Evolutionary conservation across 2,888 invertebrate genomes (phyloP), one percentile per base, ranked within the genome.

Genomic region (Pseudanteris insignis): DNA sequence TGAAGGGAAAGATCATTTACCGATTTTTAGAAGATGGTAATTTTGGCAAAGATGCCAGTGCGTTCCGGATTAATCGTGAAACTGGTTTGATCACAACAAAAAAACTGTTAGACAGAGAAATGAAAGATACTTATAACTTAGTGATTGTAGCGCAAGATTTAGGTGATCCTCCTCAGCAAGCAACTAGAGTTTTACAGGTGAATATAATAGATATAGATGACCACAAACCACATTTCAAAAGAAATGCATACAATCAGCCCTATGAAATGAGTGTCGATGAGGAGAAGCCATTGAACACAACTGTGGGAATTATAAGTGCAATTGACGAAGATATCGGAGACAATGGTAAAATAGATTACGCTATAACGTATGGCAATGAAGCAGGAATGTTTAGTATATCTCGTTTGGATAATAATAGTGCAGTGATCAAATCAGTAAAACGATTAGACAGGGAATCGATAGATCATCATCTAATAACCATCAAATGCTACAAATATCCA

Each of bases 111-210:
- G 93, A 94, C 76, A 84, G 92, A 0, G 94, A 94, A 76, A 82
- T 82, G 0, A 88, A 88, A 70, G 85, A 86, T 8, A 85, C 85
- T 25, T 92, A 91, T 74, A 88, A 88, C n/a, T 81, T 94, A 44
- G 87, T 91, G 6, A 78, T 93, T 2, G 85, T 88, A n/a, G 92
- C 90, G 2, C 85, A 87, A 29, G 93, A 94, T 74, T 84, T 87
- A 55, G 93, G 93, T 0, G 84, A 86, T 33, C 91, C 92, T 0
- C 87, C 89, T 7, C 91, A 91, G 68, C 89, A 89, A 62, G 86
- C 87, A 0, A 88, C 90, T 0, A 82, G 89, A 40, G 86, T 90
- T 0, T 82, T 91, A 0, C 86, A 85, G 36, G 86, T 92, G 0
- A 81, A 83, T 38, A 83, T 91, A 0, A 82, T 86, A 1, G 92